Evolutionary conservation across 2,888 invertebrate genomes (phyloP).

Genomic region (Sphecodes monilicornis): DNA sequence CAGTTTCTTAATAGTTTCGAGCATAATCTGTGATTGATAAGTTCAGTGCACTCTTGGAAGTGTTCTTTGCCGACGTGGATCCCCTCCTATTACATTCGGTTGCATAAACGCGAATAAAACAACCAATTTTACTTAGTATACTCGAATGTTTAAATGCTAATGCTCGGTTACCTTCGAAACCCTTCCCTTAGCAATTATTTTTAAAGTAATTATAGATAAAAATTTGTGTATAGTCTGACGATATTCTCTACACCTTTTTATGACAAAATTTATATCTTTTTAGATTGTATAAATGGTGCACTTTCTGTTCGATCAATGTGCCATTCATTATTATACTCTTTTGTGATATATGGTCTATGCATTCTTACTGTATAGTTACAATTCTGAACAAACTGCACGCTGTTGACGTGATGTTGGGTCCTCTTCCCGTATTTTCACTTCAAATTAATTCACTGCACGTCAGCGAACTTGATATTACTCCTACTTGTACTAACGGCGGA

Average conservation of each 20-base stretch:
- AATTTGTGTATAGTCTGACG: neutral
- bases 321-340: neutral
- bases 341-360: neutral
- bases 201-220: neutral
- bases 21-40: constrained; percentile 23
- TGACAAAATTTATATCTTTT: neutral
- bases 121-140: neutral
- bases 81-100: neutral
- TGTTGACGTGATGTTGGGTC: neutral
- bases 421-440: neutral
- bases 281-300: neutral
- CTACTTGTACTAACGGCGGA: neutral
- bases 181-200: neutral
- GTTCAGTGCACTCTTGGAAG: constrained; percentile 10
- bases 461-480: neutral
- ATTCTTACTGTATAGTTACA: neutral
- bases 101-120: neutral
- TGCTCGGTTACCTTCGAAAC: neutral
- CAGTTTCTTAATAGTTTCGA: constrained; percentile 5
- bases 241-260: neutral
- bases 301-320: neutral
- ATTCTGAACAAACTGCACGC: neutral
- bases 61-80: neutral
- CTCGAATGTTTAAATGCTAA: neutral
- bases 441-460: neutral